Evolutionary conservation across 2,113 vertebrate genomes (phyloP).

Genomic region (Peromyscus polionotus): DNA sequence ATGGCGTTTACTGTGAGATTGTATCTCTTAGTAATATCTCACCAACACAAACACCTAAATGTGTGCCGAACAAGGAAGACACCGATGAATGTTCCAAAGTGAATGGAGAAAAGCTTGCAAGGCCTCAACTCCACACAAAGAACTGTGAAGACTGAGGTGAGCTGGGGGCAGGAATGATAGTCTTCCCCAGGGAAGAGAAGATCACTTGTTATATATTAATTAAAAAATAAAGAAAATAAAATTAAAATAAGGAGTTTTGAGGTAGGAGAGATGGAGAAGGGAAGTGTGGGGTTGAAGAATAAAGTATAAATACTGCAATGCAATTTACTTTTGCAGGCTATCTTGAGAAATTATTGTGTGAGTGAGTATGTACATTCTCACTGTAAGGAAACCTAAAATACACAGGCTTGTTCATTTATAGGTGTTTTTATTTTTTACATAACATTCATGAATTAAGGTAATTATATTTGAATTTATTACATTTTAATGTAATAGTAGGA

Average conservation of each 20-base stretch:
- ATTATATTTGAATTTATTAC: not conserved
- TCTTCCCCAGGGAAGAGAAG: not conserved
- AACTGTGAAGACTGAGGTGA: not conserved
- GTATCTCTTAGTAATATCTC: not conserved
- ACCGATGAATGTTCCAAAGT: not conserved
- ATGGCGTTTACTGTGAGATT: not conserved
- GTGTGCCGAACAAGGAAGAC: not conserved
- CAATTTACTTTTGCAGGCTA: not conserved
- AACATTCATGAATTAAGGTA: constrained; percentile 37
- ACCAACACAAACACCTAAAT: not conserved
- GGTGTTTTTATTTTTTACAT: not conserved
- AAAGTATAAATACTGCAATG: not conserved
- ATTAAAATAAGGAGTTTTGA: not conserved
- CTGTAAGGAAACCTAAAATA: constrained; percentile 32
- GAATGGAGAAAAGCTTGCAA: not conserved
- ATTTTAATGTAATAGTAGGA: constrained; percentile 28
- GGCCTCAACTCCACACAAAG: not conserved
- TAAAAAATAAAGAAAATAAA: not conserved
- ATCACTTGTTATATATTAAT: not conserved
- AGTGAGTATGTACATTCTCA: not conserved
- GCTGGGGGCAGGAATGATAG: not conserved
- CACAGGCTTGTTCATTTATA: not conserved
- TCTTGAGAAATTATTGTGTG: not conserved
- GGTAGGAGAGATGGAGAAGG: not conserved
- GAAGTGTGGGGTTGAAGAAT: not conserved